phyloP scores from a whole-genome alignment of 2,797 vertebrate genomes.

The Bucorvus abyssinicus region DNA sequence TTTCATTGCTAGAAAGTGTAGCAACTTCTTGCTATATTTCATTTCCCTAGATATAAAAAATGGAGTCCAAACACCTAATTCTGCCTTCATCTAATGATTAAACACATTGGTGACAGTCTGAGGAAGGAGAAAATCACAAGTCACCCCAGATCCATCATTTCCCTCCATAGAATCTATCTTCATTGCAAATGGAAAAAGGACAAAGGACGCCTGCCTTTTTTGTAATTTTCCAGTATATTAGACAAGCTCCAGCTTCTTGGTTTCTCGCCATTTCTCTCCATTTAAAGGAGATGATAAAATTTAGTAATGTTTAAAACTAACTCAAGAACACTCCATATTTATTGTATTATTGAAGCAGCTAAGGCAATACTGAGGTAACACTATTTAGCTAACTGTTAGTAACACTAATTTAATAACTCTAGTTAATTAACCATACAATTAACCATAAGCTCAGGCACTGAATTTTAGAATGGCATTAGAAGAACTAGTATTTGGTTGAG shows the following conservation, averaged over 20 bases:
- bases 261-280: neutral
- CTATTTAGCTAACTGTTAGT: neutral
- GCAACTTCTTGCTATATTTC: neutral
- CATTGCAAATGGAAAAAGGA: neutral
- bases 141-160: neutral
- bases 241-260: neutral
- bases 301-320: neutral
- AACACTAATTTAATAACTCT: no score
- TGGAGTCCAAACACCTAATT: neutral
- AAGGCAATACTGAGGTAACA: neutral
- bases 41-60: neutral
- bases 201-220: neutral
- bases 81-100: neutral
- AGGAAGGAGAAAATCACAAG: neutral
- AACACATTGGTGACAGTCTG: neutral
- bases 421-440: neutral
- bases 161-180: neutral
- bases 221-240: neutral
- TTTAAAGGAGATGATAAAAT: neutral
- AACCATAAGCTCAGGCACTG: neutral
- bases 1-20: neutral
- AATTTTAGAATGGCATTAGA: neutral
- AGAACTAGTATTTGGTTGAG: neutral
- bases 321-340: neutral
- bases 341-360: neutral